Conservation (phyloP, 2,888 invertebrate genomes). For the Proisotoma minuta region DNA sequence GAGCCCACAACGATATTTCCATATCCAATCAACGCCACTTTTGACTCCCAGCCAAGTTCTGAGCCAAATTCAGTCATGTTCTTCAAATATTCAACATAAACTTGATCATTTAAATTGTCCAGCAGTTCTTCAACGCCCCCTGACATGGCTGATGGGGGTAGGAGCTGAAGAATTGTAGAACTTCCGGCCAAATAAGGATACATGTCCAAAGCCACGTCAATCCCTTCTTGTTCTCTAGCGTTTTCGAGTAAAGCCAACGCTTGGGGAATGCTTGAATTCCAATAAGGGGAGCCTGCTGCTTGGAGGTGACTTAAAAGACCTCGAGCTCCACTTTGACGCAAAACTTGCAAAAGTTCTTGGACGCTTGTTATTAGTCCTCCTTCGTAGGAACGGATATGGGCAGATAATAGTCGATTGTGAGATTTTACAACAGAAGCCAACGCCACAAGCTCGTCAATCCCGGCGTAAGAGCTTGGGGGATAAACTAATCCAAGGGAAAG, state of each 20-base stretch:
- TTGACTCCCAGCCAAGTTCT: conserved; percentile 45
- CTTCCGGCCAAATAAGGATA: conserved; percentile 45
- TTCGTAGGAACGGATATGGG: conserved; percentile 44
- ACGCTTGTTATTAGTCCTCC: conserved; percentile 37
- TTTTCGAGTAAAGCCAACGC: conserved; percentile 35
- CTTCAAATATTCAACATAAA: conserved; percentile 25
- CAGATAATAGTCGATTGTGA: conserved; percentile 31
- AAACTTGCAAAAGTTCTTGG: conserved; percentile 36
- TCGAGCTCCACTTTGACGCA: conserved; percentile 33
- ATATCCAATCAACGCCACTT: conserved; percentile 40
- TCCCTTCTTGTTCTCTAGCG: conserved; percentile 31
- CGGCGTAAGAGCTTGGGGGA: conserved; percentile 43
- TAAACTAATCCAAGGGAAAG: conserved; percentile 41
- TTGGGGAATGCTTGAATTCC: conserved; percentile 36
- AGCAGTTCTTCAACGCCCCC: conserved; percentile 40
- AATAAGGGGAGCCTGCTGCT: conserved; percentile 43
- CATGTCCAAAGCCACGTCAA: conserved; percentile 44
- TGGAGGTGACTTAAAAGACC: conserved; percentile 43
- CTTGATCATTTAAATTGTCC: conserved; percentile 25
- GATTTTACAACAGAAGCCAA: conserved; percentile 34
- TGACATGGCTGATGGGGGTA: conserved; percentile 41
- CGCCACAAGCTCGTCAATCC: conserved; percentile 26
- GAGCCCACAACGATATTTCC: conserved; percentile 42
- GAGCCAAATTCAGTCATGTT: conserved; percentile 34
- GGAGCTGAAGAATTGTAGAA: conserved; percentile 40